Evolutionary conservation across 2,888 invertebrate species (phyloP).

Genomic region (Cancer borealis): DNA sequence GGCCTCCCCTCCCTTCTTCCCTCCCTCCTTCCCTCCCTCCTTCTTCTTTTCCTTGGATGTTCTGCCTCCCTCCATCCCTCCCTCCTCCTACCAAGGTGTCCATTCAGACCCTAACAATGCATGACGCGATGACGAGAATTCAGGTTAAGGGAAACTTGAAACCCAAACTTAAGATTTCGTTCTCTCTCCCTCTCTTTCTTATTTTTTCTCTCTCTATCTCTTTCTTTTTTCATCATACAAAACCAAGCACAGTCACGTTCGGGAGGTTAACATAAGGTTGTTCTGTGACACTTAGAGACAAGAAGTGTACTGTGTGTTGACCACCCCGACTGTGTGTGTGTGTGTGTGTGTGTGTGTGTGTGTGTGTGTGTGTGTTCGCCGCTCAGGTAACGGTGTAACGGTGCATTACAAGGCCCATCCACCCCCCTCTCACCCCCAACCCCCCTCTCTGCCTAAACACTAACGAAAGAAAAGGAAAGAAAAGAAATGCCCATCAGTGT

Average conservation of each 20-base stretch:
- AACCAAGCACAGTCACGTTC: not conserved
- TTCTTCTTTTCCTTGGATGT: not conserved
- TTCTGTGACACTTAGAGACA: not conserved
- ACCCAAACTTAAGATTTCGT: not conserved
- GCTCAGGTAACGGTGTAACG: not conserved
- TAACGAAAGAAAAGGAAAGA: not conserved
- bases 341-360: not conserved
- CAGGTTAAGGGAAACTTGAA: not conserved
- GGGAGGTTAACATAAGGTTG: not conserved
- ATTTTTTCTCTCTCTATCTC: not conserved
- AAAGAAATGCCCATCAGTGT: not conserved
- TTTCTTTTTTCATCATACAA: not conserved
- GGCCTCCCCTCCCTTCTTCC: not conserved
- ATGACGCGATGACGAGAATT: not conserved
- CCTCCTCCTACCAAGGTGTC: not conserved
- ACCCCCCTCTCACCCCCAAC: not conserved
- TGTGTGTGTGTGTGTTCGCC: not conserved
- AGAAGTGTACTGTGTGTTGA: not conserved
- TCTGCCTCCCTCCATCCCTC: not conserved
- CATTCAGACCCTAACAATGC: constrained; percentile 6
- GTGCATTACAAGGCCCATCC: not conserved
- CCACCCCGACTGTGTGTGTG: not conserved
- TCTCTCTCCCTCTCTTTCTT: constrained; percentile 8
- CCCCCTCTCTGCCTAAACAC: not conserved
- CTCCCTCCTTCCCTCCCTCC: not conserved